Percentiles rank a stretch among this genome's conserved stretches.
Conservation (phyloP, 2,113 vertebrate genomes). For the Nyctereutes procyonoides region DNA sequence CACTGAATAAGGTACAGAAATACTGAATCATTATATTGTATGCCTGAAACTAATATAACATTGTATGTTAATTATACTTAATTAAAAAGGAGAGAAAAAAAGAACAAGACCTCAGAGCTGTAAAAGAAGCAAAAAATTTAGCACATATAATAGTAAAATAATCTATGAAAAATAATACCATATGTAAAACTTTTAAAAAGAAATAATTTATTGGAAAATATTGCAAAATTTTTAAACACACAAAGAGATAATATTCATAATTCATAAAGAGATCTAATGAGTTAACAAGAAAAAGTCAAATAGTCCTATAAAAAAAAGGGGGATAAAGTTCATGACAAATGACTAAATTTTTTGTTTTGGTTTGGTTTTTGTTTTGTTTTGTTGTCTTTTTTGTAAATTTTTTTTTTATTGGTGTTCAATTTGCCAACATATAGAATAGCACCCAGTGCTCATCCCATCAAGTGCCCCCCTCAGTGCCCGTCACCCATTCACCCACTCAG, state of each 20-base stretch:
- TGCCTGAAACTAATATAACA: not conserved
- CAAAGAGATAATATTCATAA: not conserved
- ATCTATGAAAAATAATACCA: not conserved
- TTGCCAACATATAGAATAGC: too few species aligned
- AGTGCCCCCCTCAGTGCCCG: too few species aligned
- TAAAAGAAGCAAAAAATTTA: not conserved
- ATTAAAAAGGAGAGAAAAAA: not conserved
- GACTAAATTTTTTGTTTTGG: too few species aligned
- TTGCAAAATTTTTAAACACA: not conserved
- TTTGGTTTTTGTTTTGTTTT: too few species aligned
- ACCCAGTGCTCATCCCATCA: too few species aligned
- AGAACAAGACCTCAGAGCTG: not conserved
- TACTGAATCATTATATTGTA: not conserved
- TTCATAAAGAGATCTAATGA: not conserved
- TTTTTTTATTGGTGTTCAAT: too few species aligned
- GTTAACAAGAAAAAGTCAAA: not conserved
- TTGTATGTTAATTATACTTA: not conserved
- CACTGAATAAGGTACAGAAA: not conserved
- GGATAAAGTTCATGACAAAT: not conserved
- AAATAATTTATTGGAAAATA: not conserved
- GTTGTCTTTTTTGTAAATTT: too few species aligned
- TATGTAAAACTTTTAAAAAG: not conserved
- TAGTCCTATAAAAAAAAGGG: not conserved
- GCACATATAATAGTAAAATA: not conserved
- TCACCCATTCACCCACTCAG: too few species aligned